phyloP scores from a whole-genome alignment of 2,797 vertebrate genomes.

The Takifugu rubripes region DNA sequence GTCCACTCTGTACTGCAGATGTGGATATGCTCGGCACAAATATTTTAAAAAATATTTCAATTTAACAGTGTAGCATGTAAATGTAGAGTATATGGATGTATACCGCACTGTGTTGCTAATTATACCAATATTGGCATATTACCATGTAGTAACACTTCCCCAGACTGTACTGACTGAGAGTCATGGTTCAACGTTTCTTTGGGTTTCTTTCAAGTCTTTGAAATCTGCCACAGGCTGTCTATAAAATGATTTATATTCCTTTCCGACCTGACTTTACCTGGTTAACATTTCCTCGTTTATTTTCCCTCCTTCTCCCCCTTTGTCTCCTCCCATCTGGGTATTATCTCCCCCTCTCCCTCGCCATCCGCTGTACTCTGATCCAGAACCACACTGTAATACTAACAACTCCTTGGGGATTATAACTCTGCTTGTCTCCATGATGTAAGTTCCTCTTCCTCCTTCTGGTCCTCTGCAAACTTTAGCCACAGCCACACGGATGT shows the following conservation, averaged over 20 bases:
- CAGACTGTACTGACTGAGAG: too few species aligned
- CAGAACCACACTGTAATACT: conserved; percentile 99
- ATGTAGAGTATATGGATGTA: too few species aligned
- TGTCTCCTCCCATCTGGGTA: conserved; percentile 49
- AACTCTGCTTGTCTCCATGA: conserved; percentile 91
- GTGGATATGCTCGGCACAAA: too few species aligned
- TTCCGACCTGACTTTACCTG: conserved; percentile 33
- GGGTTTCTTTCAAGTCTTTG: too few species aligned
- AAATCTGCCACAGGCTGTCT: conserved; percentile 8
- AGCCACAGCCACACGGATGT: conserved; percentile 53
- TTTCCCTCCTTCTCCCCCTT: conserved; percentile 35
- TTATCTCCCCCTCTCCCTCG: conserved; percentile 68
- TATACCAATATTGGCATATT: too few species aligned
- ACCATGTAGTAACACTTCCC: too few species aligned
- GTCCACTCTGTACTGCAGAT: too few species aligned
- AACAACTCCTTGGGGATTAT: conserved; percentile 99
- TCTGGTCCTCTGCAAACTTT: conserved; percentile 67
- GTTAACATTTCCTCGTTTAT: conserved; percentile 62
- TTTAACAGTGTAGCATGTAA: too few species aligned
- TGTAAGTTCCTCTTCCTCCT: conserved; percentile 90
- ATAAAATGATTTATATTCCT: conserved; percentile 37
- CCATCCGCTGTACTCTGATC: conserved; percentile 78
- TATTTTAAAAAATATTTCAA: too few species aligned
- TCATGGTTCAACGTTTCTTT: too few species aligned
- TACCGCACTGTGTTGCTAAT: too few species aligned